Conservation (phyloP, 2,888 invertebrate species). For the Lamellibrachia satsuma region DNA sequence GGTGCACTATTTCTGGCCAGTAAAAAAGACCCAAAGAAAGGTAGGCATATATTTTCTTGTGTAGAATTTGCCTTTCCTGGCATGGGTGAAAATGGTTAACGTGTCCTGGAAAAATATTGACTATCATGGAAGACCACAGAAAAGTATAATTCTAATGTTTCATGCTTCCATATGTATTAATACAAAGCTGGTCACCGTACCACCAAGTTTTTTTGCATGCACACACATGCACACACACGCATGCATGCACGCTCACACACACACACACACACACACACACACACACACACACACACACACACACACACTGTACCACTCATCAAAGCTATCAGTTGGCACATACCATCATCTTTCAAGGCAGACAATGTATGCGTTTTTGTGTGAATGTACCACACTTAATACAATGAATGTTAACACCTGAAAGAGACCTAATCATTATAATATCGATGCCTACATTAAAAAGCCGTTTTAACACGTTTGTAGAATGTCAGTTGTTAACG, state of each 20-base stretch:
- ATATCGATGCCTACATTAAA: not conserved
- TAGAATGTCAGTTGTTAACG: not conserved
- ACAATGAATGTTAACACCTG: not conserved
- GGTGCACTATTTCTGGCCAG: constrained; percentile 78
- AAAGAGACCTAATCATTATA: not conserved
- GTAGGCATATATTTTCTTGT: constrained; percentile 20
- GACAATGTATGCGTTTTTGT: not conserved
- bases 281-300: too few relatives aligned
- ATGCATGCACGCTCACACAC: too few relatives aligned
- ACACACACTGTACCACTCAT: too few relatives aligned
- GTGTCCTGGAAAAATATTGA: too few relatives aligned
- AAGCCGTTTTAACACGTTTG: not conserved
- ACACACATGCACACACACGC: too few relatives aligned
- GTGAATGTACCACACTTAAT: not conserved
- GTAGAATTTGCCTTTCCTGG: not conserved
- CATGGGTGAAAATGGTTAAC: not conserved
- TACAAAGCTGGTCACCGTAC: too few relatives aligned
- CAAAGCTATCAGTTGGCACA: too few relatives aligned
- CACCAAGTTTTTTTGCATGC: too few relatives aligned
- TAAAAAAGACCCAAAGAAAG: constrained; percentile 43
- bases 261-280: too few relatives aligned
- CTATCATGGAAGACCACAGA: not conserved
- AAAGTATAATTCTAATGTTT: not conserved
- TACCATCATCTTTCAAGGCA: not conserved
- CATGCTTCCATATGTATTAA: too few relatives aligned